These are phyloP conservation scores for Aselliscus stoliczkanus DNA, from an alignment of 2,797 vertebrate genomes.

Conservation along the genomic window DNA sequence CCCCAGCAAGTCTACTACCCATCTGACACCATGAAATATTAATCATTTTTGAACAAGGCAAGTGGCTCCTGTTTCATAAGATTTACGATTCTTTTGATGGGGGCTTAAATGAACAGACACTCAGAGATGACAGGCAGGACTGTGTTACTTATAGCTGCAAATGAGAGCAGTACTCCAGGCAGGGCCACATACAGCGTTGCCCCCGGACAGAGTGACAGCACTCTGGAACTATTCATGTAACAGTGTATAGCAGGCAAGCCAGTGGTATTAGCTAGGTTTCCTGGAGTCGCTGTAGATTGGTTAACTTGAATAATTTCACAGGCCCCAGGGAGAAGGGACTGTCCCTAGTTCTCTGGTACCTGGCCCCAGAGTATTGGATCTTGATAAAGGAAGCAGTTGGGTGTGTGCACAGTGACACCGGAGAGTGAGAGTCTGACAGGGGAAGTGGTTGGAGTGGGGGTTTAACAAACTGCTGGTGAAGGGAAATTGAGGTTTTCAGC, in stretches of 20 bases:
- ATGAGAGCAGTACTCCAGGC: not conserved
- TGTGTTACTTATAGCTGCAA: not conserved
- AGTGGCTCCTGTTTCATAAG: not conserved
- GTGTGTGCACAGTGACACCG: no score
- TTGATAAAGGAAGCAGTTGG: not conserved
- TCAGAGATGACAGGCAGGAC: not conserved
- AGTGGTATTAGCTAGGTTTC: not conserved
- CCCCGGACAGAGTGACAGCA: not conserved
- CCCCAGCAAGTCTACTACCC: no score
- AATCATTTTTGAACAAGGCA: not conserved
- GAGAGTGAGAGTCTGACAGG: not conserved
- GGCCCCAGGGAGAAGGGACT: not conserved
- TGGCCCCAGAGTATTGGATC: not conserved
- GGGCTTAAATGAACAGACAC: not conserved
- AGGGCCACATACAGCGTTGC: not conserved
- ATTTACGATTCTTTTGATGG: not conserved
- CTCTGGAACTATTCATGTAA: not conserved
- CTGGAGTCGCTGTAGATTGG: not conserved
- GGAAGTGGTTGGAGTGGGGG: not conserved
- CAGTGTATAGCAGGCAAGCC: not conserved
- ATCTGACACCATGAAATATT: no score
- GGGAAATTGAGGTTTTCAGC: not conserved
- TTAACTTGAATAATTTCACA: not conserved
- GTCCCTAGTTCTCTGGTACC: not conserved
- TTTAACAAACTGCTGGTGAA: not conserved